phyloP scores from a whole-genome alignment of 2,888 invertebrate genomes.

The Abrostola tripartita region DNA sequence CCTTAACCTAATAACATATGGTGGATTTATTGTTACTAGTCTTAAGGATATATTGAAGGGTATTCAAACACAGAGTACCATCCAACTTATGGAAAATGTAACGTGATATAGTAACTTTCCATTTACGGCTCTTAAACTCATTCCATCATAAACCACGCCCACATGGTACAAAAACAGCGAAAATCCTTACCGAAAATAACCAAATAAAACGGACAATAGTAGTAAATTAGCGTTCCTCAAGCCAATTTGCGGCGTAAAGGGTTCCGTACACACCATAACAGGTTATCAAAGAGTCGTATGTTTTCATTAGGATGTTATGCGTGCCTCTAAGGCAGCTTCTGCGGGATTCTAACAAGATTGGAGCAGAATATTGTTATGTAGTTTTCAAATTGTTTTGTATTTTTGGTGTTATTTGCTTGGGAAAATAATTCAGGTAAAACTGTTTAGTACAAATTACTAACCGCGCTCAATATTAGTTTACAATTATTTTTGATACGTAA shows the following conservation, averaged over 20 bases:
- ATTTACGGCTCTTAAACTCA: conserved; percentile 1
- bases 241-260: conserved; percentile 75
- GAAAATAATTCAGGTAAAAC: neutral
- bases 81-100: neutral
- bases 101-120: neutral
- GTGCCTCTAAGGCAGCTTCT: conserved; percentile 68
- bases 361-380: conserved; percentile 42
- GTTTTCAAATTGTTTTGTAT: conserved; percentile 43
- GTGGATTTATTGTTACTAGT: too few species aligned
- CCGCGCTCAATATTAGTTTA: too few species aligned
- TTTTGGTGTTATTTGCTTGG: conserved; percentile 27
- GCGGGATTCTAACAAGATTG: conserved; percentile 53
- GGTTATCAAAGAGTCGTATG: conserved; percentile 85
- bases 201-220: conserved; percentile 68
- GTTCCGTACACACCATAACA: conserved; percentile 77
- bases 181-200: conserved; percentile 47
- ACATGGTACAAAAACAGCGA: conserved; percentile 16
- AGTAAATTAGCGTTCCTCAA: conserved; percentile 71
- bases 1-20: too few species aligned
- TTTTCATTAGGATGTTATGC: conserved; percentile 79
- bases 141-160: conserved; percentile 5
- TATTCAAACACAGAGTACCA: neutral
- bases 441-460: too few species aligned
- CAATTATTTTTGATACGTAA: too few species aligned
- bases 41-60: neutral